Evolutionary conservation across 2,888 invertebrate genomes (phyloP), one percentile per base, ranked within the genome.

Genomic region (Lasioglossum villosulum): DNA sequence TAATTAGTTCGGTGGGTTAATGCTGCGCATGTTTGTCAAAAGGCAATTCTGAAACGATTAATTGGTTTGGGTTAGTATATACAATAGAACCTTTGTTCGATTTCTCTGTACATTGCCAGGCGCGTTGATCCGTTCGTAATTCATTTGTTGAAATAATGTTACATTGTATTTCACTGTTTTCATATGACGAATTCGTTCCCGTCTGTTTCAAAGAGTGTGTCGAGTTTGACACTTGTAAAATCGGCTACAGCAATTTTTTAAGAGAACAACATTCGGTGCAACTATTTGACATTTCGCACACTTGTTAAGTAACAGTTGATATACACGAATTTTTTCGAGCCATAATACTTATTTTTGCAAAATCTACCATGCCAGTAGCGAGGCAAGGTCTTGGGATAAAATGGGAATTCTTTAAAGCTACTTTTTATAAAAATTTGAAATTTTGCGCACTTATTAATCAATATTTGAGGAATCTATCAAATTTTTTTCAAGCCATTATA

Each of bases 371-470:
- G 6, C 12, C n/a, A 27, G 19, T 6, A 56, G 12, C n/a, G 23
- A 10, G n/a, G n/a, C 3, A 10, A 56, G 0, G n/a, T 10, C 12
- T 0, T 6, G 12, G n/a, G 2, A 4, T 10, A 12, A 6, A 0
- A 6, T 52, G 2, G 4, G 12, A 56, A 56, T 56, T 56, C 27
- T 56, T 56, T 59, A 12, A 10, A 27, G 27, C 14, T 2, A 8
- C 12, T 59, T 0, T 0, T 0, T 4, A 0, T 0, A n/a, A 3
- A 12, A n/a, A 27, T n/a, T 59, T 27, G 0, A n/a, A 27, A 59
- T n/a, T 59, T 27, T 10, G 12, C 27, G 27, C 6, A 27, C 0
- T 59, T 27, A 1, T 59, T 27, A n/a, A 59, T 1, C 0, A n/a
- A 59, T 1, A 27, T 59, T 27, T 59, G 12, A 12, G 12, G n/a